Base-by-base conservation (phyloP, 1,140 invertebrate genomes). In the Musca vetustissima region DNA sequence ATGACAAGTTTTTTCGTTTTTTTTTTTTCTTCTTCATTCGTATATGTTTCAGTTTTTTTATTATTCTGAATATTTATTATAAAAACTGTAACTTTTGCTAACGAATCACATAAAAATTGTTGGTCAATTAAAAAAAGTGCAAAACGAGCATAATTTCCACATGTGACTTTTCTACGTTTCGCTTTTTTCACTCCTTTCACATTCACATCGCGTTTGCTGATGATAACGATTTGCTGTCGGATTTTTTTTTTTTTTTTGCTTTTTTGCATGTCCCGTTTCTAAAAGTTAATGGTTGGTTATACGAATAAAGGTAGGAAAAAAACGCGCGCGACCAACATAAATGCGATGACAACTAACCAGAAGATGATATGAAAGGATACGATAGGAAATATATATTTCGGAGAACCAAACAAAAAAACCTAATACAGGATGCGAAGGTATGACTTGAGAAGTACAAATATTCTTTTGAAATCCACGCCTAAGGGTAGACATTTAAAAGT, bases 51-150 rank as follows among this genome's bases (percentile, higher is more conserved):
- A n/a, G n/a, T n/a, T n/a, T n/a, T n/a, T n/a, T n/a, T n/a, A 17
- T 53, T 53, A 19, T 25, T 55, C 11, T 43, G 36, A 43, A 43
- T 43, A 9, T 43, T 43, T 43, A 9, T 55, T 55, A 22, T 55
- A 24, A 55, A 55, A 43, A 43, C 36, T 25, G 4, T 32, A 59
- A 59, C 55, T 59, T 59, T 59, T 59, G 55, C 55, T 59, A 59
- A 59, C 55, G 55, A 59, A 59, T 59, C 55, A 59, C 32, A 59
- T 59, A 59, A 59, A 59, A 59, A 36, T 59, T 59, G 55, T 59
- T 59, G 55, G 55, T 59, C 55, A 59, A 59, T 59, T 59, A 59
- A 32, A 59, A 59, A 59, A 59, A 17, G 55, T 59, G 55, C 55
- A 59, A 59, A 59, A 59, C 28, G 55, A 25, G 55, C 55, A 59